These are phyloP conservation scores for Oeneis ivallda DNA, from an alignment of 2,888 invertebrate genomes.

Conservation along the genomic window DNA sequence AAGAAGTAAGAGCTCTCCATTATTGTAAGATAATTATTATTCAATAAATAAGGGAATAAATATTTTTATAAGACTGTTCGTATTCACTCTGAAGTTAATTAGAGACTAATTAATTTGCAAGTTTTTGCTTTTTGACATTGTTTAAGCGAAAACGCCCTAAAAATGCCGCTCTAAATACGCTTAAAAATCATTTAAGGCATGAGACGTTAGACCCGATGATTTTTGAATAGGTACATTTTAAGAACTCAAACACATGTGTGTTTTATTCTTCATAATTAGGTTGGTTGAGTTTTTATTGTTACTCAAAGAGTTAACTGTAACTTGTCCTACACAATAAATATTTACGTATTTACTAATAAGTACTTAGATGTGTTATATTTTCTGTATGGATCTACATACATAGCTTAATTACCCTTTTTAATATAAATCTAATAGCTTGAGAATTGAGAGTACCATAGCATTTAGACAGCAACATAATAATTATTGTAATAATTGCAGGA, in stretches of 20 bases:
- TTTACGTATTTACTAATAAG: too few relatives aligned
- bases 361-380: too few relatives aligned
- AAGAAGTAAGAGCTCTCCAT: neutral
- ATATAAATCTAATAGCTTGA: too few relatives aligned
- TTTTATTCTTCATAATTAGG: slow-evolving; percentile 44
- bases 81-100: slow-evolving; percentile 19
- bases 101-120: slow-evolving; percentile 14
- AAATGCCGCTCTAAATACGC: slow-evolving; percentile 10
- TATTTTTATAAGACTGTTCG: neutral
- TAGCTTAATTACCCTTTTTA: too few relatives aligned
- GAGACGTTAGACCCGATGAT: slow-evolving; percentile 30
- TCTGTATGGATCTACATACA: too few relatives aligned
- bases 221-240: slow-evolving; percentile 33
- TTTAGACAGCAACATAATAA: too few relatives aligned
- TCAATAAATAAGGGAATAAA: slow-evolving; percentile 13
- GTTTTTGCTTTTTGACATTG: neutral
- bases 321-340: too few relatives aligned
- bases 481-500: too few relatives aligned
- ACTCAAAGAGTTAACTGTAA: slow-evolving; percentile 1
- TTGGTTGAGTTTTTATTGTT: slow-evolving; percentile 41
- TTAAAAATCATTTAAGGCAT: slow-evolving; percentile 26
- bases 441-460: too few relatives aligned
- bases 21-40: slow-evolving; percentile 12
- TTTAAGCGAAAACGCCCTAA: slow-evolving; percentile 6
- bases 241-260: slow-evolving; percentile 40